Evolutionary conservation across 1,140 invertebrate species (phyloP), one percentile per base, ranked within the genome.

Genomic region (Trichonephila clavata): DNA sequence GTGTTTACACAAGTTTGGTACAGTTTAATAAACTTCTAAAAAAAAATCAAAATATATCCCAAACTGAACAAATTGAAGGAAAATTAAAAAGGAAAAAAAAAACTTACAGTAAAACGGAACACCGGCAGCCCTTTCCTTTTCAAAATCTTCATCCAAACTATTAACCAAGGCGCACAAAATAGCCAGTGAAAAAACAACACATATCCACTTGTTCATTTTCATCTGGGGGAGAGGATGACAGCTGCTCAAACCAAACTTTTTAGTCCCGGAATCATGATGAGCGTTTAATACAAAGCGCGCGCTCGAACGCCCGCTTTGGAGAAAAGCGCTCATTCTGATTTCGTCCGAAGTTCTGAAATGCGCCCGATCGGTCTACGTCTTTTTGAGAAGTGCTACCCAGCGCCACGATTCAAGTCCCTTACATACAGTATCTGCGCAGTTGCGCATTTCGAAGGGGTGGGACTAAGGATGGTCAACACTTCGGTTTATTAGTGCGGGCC

Each of bases 281-380:
- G 71, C 24, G 18, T 20, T 32, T 39, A 77, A 8, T 39, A 18
- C 24, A 27, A 77, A 77, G 27, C 71, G 27, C 18, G 27, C 16
- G 6, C 13, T 7, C 61, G 20, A 20, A 21, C 50, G 50, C 50
- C 13, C 27, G 71, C 71, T 77, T 77, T 32, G 71, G 24, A 77
- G 71, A 39, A 39, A 21, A 4, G 27, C 71, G 4, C 71, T 18
- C 71, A 77, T 32, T 32, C 71, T 77, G 27, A 39, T 77, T 32
- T 39, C 71, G 71, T 77, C 32, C 71, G 24, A 77, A 77, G 71
- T 77, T 77, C 71, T 77, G 18, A 77, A 77, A 10, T 32, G 24
- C 71, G 71, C 71, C 71, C 14, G 24, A 32, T 13, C 13, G 27
- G 27, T 27, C 10, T 18, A 27, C 16, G 27, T 27, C 71, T 77